These are phyloP conservation scores for Cryptoblepharus egeriae DNA, from an alignment of 2,797 vertebrate genomes.

Conservation along the genomic window DNA sequence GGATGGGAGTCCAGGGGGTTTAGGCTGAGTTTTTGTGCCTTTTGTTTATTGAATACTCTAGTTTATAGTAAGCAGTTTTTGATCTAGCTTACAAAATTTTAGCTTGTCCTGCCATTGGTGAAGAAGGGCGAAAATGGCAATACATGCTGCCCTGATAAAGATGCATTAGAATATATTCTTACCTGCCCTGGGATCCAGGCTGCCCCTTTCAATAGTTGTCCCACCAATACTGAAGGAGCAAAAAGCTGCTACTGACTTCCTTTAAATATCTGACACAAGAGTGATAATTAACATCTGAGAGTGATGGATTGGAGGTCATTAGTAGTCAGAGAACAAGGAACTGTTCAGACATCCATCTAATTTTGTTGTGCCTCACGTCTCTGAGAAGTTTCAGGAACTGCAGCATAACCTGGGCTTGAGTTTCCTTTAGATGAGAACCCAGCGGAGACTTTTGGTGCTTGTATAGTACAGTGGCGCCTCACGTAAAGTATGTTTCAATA, in stretches of 20 bases:
- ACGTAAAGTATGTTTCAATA: too few relatives aligned
- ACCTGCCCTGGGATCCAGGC: not conserved
- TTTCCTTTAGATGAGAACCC: too few relatives aligned
- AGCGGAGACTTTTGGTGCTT: too few relatives aligned
- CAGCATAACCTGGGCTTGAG: too few relatives aligned
- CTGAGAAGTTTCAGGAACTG: too few relatives aligned
- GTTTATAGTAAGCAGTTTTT: not conserved
- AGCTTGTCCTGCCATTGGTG: not conserved
- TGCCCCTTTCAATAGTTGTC: not conserved
- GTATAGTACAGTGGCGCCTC: too few relatives aligned
- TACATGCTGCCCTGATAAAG: not conserved
- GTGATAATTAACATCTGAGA: fast-evolving
- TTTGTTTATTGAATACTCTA: not conserved
- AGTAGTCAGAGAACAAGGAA: conserved; percentile 26
- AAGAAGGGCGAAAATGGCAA: not conserved
- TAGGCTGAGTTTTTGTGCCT: not conserved
- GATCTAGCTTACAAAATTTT: not conserved
- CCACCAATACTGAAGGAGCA: fast-evolving
- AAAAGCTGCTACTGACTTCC: not conserved
- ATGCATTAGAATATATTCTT: not conserved
- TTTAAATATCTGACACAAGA: not conserved
- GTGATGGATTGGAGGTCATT: conserved; percentile 36
- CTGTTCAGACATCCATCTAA: not conserved
- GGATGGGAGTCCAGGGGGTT: not conserved
- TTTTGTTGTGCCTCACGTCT: not conserved